A percentile compares a stretch with the other conserved stretches of the same genome.
These are phyloP conservation scores for Drosophila orosa DNA, from an alignment of 1,140 invertebrate genomes.

Conservation along the genomic window DNA sequence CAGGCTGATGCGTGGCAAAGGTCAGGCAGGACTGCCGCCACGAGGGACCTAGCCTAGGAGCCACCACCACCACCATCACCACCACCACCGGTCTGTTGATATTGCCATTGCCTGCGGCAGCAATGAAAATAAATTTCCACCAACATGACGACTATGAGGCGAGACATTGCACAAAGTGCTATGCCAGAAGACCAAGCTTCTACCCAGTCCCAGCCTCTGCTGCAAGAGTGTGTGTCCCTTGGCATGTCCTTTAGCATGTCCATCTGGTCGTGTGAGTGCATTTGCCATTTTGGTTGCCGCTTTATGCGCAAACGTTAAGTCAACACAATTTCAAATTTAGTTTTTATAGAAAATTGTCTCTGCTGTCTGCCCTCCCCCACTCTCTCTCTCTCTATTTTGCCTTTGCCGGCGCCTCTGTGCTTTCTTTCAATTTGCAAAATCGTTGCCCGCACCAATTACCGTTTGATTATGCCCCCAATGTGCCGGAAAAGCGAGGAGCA, in stretches of 20 bases:
- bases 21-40: slow-evolving; percentile 24
- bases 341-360: slow-evolving; percentile 78
- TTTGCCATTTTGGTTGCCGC: slow-evolving; percentile 73
- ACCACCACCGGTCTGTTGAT: slow-evolving; percentile 40
- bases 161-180: slow-evolving; percentile 79
- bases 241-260: slow-evolving; percentile 52
- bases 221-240: slow-evolving; percentile 35
- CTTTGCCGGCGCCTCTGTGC: slow-evolving; percentile 24
- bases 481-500: slow-evolving; percentile 38
- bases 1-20: slow-evolving; percentile 38
- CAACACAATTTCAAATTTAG: slow-evolving; percentile 82
- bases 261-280: slow-evolving; percentile 68
- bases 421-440: slow-evolving; percentile 80
- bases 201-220: background rate
- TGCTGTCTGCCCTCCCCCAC: slow-evolving; percentile 24
- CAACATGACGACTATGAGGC: slow-evolving; percentile 81
- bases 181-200: slow-evolving; percentile 42
- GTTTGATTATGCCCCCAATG: slow-evolving; percentile 66
- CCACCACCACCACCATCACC: background rate
- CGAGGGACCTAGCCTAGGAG: background rate
- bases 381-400: background rate
- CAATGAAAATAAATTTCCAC: slow-evolving; percentile 81
- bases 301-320: slow-evolving; percentile 80
- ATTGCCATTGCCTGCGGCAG: slow-evolving; percentile 73
- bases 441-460: slow-evolving; percentile 78